Conservation (phyloP, 35 echinoderm and acorn worm genomes). For the Heliocidaris tuberculata region DNA sequence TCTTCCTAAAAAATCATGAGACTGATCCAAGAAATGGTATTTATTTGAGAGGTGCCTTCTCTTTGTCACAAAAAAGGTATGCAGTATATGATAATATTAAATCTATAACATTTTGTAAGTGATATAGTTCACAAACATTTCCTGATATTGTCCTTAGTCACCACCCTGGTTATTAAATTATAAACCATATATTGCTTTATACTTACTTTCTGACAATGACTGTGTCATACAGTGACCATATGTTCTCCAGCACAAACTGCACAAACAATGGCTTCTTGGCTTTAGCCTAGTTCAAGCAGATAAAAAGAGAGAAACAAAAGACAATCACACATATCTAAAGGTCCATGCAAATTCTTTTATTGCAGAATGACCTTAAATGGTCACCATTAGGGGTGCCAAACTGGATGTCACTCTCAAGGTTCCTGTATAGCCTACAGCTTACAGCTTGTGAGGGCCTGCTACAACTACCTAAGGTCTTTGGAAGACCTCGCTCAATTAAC, state of each 20-base stretch:
- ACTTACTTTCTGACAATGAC: slow-evolving; percentile 80
- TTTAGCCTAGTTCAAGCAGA: slow-evolving; percentile 59
- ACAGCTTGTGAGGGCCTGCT: too few species aligned
- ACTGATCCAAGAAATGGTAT: too few species aligned
- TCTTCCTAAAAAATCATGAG: too few species aligned
- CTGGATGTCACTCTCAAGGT: too few species aligned
- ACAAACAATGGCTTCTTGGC: slow-evolving; percentile 97
- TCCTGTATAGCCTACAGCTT: too few species aligned
- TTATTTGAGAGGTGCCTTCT: too few species aligned
- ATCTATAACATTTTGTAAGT: not conserved
- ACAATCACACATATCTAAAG: not conserved
- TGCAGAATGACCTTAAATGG: not conserved
- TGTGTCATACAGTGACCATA: slow-evolving; percentile 94
- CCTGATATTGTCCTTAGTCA: not conserved
- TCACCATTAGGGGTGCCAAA: too few species aligned
- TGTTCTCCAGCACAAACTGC: slow-evolving; percentile 95
- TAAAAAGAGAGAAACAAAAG: slow-evolving; percentile 15
- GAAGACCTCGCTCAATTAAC: too few species aligned
- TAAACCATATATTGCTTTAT: not conserved
- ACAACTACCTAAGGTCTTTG: too few species aligned
- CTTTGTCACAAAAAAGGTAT: too few species aligned
- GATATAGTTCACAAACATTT: not conserved
- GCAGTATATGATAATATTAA: too few species aligned
- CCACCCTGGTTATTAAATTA: not conserved
- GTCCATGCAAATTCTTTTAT: not conserved